phyloP scores from a whole-genome alignment of 2,797 vertebrate genomes.

The Parauchenoglanis ngamensis region DNA sequence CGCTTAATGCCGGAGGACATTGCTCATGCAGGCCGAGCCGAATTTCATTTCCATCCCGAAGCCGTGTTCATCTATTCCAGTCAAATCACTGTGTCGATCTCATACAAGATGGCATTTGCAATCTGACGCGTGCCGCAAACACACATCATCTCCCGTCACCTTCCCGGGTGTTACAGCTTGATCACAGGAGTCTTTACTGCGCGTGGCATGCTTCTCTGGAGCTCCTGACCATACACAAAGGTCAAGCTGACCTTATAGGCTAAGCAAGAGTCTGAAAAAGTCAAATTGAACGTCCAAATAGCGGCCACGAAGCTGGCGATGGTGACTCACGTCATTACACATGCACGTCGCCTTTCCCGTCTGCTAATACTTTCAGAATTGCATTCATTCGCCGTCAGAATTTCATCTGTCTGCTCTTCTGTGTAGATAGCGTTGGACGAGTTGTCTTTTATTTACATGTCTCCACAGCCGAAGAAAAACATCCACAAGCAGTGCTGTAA shows the following conservation, averaged over 20 bases:
- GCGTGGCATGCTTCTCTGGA: neutral
- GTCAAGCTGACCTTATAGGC: neutral
- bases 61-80: slow-evolving; percentile 38
- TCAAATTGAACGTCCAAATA: neutral
- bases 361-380: neutral
- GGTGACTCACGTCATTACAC: neutral
- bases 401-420: neutral
- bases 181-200: neutral
- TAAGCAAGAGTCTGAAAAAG: neutral
- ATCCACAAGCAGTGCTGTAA: neutral
- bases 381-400: neutral
- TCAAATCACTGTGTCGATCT: slow-evolving; percentile 29
- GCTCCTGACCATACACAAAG: neutral
- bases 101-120: slow-evolving; percentile 47
- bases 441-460: slow-evolving; percentile 1
- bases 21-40: slow-evolving; percentile 32
- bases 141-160: slow-evolving; percentile 32
- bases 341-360: neutral
- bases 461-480: neutral
- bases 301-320: neutral
- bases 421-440: neutral
- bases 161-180: neutral
- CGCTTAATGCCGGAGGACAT: neutral
- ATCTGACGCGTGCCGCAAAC: slow-evolving; percentile 43
- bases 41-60: slow-evolving; percentile 28